Conservation (phyloP, 2,888 invertebrate genomes). For the Lasioglossum lativentre region DNA sequence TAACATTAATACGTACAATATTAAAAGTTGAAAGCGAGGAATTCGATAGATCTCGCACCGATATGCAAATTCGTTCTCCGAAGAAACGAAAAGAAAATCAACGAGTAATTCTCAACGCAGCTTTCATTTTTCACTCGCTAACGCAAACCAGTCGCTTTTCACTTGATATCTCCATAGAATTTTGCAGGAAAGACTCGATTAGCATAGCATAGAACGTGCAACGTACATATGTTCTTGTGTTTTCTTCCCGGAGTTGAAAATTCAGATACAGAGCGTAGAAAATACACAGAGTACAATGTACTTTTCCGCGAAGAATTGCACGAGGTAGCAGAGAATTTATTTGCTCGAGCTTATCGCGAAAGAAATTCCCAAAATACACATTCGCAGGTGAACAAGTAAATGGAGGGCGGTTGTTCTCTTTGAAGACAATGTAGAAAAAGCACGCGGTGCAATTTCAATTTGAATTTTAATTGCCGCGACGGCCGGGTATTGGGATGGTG, state of each 20-base stretch:
- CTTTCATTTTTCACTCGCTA: not conserved
- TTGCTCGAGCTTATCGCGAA: not conserved
- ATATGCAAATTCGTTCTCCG: not conserved
- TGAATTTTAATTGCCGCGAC: slow-evolving; percentile 20
- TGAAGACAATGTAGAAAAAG: not conserved
- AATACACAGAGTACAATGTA: not conserved
- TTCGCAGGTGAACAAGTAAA: not conserved
- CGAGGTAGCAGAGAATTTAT: not conserved
- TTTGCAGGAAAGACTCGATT: not conserved
- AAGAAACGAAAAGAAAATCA: not conserved
- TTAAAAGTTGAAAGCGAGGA: no score
- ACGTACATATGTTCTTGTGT: not conserved
- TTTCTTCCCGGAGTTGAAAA: not conserved
- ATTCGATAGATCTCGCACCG: no score
- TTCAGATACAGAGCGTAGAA: not conserved
- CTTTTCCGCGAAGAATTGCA: not conserved
- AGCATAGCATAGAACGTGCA: no score
- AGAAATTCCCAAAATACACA: not conserved
- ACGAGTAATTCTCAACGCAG: not conserved
- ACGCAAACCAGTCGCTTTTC: not conserved
- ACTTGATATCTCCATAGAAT: not conserved
- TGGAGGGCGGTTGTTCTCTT: not conserved
- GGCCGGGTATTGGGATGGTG: slow-evolving; percentile 2
- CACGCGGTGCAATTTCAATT: not conserved
- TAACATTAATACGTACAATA: no score